Evolutionary conservation across 2,888 invertebrate species (phyloP), one percentile per base, ranked within the genome.

Genomic region (Ephialtes manifestator): DNA sequence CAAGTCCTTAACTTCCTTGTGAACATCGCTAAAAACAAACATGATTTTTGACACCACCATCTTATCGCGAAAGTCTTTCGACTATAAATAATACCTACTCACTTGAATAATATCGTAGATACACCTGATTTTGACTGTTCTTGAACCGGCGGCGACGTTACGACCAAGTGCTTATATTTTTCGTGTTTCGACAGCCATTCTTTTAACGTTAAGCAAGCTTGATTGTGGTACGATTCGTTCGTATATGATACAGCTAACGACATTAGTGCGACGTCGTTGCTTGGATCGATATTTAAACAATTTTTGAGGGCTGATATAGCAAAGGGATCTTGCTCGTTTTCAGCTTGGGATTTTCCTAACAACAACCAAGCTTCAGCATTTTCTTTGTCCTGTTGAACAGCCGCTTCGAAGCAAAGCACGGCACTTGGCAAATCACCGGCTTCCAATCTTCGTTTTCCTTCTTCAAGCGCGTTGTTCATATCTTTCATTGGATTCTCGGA

Each of bases 311-410:
- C 99, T 65, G 97, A 96, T 90, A 99, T 99, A 11, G 99, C 99
- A 89, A 96, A 95, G 3, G 98, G 97, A 94, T 99, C 99, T 95
- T 97, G 99, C 95, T 99, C 99, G 95, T 99, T 99, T 95, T 99
- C 99, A 53, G 99, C 98, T 94, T 99, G 99, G 43, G 98, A 97
- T 74, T 97, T 97, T 11, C 99, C 99, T 67, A 99, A 95, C 48
- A 97, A 95, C 86, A 97, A 96, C 99, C 99, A 99, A 0, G 97
- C 97, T 94, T 98, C 97, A 0, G 96, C 95, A 91, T 97, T 97
- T 71, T 96, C 95, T 1, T 97, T 96, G 70, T 97, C 95, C 92
- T 98, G 97, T 91, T 97, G 97, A 3, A 97, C 98, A 11, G 99
- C 99, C 72, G 98, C 98, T 95, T 99, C 99, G 94, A 99, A 99